Conservation (phyloP, 2,113 vertebrate genomes). For the Saccopteryx bilineata region DNA sequence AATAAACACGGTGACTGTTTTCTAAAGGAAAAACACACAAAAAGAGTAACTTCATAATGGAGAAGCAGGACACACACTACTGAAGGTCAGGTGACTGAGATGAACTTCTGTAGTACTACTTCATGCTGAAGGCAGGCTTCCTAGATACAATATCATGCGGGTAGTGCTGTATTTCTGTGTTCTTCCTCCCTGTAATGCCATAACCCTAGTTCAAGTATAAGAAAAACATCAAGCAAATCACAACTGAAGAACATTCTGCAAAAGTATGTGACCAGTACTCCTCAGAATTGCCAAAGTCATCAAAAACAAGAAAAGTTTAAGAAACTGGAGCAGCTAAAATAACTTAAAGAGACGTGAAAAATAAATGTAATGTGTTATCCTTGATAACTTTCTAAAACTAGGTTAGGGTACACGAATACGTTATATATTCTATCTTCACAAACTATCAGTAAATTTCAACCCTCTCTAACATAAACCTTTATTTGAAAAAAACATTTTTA, state of each 20-base stretch:
- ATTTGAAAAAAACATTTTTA: neutral
- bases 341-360: neutral
- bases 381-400: neutral
- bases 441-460: neutral
- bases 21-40: neutral
- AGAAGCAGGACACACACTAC: neutral
- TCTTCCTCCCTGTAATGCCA: neutral
- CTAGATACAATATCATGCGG: neutral
- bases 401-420: neutral
- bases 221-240: neutral
- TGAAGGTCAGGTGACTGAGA: neutral
- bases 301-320: neutral
- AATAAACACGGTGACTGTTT: neutral
- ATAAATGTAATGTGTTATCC: neutral
- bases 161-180: neutral
- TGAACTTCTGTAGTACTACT: neutral
- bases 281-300: neutral
- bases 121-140: neutral
- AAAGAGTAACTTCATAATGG: neutral
- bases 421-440: neutral
- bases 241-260: neutral
- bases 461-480: neutral
- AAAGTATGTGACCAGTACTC: neutral
- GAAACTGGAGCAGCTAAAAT: neutral
- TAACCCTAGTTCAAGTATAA: neutral